Base-by-base conservation (phyloP, 2,888 invertebrate genomes). In the Venusia cambrica region DNA sequence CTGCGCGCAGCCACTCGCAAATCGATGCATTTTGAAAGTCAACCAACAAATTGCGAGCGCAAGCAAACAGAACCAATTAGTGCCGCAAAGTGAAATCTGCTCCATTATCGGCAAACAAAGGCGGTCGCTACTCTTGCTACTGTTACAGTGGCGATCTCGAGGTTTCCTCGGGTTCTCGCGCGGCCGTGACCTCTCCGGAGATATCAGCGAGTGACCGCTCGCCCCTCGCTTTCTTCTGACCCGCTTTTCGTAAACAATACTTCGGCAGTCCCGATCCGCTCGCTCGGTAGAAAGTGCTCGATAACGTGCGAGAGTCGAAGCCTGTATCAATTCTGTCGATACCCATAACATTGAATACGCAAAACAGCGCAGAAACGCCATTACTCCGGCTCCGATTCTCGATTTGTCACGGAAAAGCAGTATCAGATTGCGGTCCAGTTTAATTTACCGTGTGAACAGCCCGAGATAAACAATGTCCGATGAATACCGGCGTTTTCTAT, bases 231-330 rank as follows among this genome's bases (percentile, higher is more conserved):
- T 84, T 87, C 85, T 79, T 83, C 69, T 87, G 85, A 84, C 85
- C 85, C 78, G 75, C 83, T 87, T 85, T 84, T 83, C 78, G 71
- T 73, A 79, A 83, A 85, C 85, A 85, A 85, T 85, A 85, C 84
- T 78, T 70, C 69, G 73, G 64, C 73, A 71, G 64, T 55, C 60
- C 55, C 61, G 63, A 66, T 51, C 68, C 69, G 73, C 62, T 62
- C 54, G 57, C 60, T 54, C 64, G 54, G 79, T 83, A 74, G 85
- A 87, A 85, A 87, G 85, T 81, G 68, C 68, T 67, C 75, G 72
- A 74, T 73, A 74, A 72, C 66, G 66, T 66, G 60, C 69, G 61
- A 67, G 59, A 62, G 56, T 38, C 63, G 52, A 58, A 35, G 57
- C 58, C 51, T 54, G 55, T 60, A 67, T 66, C 61, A 57, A 67